These are phyloP conservation scores for Onychomys arenicola DNA, from an alignment of 2,797 vertebrate species.

Conservation along the genomic window DNA sequence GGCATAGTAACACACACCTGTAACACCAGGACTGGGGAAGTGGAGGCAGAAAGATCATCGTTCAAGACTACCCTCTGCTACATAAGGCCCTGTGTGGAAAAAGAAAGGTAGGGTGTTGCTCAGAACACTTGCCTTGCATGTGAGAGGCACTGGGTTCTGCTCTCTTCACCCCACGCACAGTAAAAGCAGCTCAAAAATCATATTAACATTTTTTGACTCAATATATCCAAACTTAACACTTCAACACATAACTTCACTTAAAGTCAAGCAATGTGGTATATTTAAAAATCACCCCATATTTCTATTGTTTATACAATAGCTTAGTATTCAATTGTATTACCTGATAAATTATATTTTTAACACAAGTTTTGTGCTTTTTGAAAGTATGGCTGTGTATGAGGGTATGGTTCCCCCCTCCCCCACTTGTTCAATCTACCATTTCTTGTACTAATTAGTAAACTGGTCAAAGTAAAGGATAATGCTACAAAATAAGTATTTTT, in stretches of 20 bases:
- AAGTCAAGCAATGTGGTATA: neutral
- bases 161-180: neutral
- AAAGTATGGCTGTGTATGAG: neutral
- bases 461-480: neutral
- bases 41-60: neutral
- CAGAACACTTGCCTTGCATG: neutral
- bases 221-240: slow-evolving; percentile 17
- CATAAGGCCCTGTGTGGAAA: neutral
- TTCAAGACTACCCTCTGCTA: neutral
- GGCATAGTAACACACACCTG: neutral
- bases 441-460: neutral
- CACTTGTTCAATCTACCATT: neutral
- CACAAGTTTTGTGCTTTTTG: neutral
- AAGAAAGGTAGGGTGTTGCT: neutral
- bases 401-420: too few species aligned
- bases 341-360: neutral
- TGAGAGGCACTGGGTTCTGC: neutral
- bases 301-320: neutral
- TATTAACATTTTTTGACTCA: neutral
- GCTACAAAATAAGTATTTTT: neutral
- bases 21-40: neutral
- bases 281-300: neutral
- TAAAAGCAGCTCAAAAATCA: neutral
- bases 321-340: neutral
- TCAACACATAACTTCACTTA: neutral